Evolutionary conservation across 2,797 vertebrate genomes (phyloP), one percentile per base, ranked within the genome.

Genomic region (Myoxocephalus aenaeus): DNA sequence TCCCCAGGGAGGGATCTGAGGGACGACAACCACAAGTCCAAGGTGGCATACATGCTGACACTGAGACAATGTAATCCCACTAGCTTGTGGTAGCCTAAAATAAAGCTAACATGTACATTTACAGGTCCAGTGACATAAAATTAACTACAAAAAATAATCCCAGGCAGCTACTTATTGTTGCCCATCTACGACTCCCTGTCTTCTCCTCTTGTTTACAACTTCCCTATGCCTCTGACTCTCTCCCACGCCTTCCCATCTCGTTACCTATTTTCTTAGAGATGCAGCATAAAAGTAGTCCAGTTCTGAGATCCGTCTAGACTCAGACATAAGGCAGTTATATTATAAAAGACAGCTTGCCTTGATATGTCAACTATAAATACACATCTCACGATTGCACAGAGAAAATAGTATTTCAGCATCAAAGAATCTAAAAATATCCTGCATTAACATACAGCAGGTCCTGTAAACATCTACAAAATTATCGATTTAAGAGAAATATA

Each of bases 1-100:
- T 98, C 98, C 95, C 96, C 97, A 61, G 95, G 83, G 81, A 94
- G 86, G 75, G 95, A 94, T 90, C 98, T 99, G 89, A 82, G 85
- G 11, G 83, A 87, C 0, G 82, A 91, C 64, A 85, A 80, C 65
- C 82, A 91, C 64, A 86, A 42, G 76, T 90, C 63, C 67, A 89
- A 80, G 54, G 80, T 84, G 32, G 82, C 75, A 59, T 74, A 90
- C 76, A 88, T 67, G 67, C 34, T 69, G 46, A 89, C 34, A 68
- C 6, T 53, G 40, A 73, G 4, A 46, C 20, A 34, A 65, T 17
- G 34, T 27, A 51, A 76, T 29, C 5, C 9, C 3, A 59, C 38
- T 10, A 51, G 14, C 29, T 11, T 6, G 4, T 7, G 17, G 46
- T 10, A 14, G 17, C 20, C 34, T 70, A 20, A 63, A 77, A 62